Evolutionary conservation across 2,113 vertebrate genomes (phyloP).

Genomic region (Noturus placidus): DNA sequence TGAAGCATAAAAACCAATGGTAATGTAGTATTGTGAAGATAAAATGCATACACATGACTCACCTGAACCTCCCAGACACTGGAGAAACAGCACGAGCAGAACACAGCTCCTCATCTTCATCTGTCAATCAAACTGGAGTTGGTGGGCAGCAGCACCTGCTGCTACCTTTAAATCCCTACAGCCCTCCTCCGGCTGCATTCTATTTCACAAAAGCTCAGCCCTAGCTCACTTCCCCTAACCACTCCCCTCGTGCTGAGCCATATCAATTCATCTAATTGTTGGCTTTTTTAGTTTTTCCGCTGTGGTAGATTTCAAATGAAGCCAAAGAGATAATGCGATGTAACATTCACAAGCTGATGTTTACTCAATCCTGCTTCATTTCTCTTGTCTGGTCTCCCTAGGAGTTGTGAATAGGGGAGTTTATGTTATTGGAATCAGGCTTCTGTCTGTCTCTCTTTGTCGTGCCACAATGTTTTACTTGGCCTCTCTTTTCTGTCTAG

Average conservation of each 20-base stretch:
- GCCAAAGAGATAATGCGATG: neutral
- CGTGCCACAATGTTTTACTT: conserved; percentile 40
- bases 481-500: conserved; percentile 32
- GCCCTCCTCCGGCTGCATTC: neutral
- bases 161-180: conserved; percentile 45
- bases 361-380: neutral
- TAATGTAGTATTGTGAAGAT: neutral
- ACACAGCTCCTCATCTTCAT: conserved; percentile 56
- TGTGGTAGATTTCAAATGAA: neutral
- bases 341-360: neutral
- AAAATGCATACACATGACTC: conserved; percentile 28
- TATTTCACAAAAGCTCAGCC: neutral
- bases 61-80: conserved; percentile 60
- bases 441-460: neutral
- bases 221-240: conserved; percentile 9
- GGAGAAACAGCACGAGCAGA: conserved; percentile 59
- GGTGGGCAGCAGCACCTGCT: neutral
- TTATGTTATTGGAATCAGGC: conserved; percentile 15
- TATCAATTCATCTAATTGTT: neutral
- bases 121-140: conserved; percentile 16
- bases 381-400: neutral
- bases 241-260: neutral
- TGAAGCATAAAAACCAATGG: neutral
- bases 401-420: neutral
- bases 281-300: neutral